phyloP scores from a whole-genome alignment of 2,113 vertebrate species.

The Malurus cyaneus region DNA sequence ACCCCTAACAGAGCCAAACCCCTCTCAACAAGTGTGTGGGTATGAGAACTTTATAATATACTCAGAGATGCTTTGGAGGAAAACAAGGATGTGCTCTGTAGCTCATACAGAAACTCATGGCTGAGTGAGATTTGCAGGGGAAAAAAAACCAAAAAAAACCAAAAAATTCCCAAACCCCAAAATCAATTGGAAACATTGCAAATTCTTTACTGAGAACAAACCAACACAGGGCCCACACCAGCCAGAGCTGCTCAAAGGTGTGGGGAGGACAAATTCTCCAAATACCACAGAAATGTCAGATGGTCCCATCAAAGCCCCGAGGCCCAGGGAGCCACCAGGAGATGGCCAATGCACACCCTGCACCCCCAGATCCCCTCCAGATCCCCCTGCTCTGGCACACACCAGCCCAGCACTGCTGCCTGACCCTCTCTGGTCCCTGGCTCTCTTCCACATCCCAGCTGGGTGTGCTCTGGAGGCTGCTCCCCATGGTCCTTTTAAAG shows the following conservation, averaged over 20 bases:
- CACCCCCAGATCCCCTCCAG: not conserved
- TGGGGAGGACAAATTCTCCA: not conserved
- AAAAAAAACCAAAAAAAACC: no score
- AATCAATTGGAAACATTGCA: not conserved
- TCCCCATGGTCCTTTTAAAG: not conserved
- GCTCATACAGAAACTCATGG: not conserved
- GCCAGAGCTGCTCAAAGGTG: not conserved
- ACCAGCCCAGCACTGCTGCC: not conserved
- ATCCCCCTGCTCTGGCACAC: not conserved
- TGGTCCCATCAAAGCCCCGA: rapidly evolving
- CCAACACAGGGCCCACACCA: rapidly evolving
- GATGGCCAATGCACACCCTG: not conserved
- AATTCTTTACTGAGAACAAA: not conserved
- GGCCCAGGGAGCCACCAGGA: not conserved
- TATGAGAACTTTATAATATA: not conserved
- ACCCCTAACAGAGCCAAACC: not conserved
- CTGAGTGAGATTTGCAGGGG: not conserved
- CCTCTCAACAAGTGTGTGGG: not conserved
- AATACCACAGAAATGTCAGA: not conserved
- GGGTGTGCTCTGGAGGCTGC: not conserved
- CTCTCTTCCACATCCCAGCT: not conserved
- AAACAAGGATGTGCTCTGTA: not conserved
- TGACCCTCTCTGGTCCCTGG: not conserved
- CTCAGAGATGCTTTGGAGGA: not conserved
- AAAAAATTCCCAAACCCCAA: no score